These are phyloP conservation scores for Thalassoma bifasciatum DNA, from an alignment of 2,113 vertebrate genomes.

Conservation along the genomic window DNA sequence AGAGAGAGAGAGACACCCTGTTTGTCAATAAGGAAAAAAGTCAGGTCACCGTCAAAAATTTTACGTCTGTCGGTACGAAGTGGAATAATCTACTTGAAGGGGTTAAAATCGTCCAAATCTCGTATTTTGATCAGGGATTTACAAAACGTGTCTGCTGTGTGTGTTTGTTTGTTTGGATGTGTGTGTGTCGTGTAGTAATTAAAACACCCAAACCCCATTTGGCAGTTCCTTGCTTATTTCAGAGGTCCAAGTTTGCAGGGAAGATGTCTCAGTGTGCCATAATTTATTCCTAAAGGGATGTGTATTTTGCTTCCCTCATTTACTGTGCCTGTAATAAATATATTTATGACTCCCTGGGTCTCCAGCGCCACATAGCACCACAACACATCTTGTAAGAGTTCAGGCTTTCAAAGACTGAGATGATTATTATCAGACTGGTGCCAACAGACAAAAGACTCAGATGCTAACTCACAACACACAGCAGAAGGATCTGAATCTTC, in stretches of 20 bases:
- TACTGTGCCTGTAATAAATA: constrained; percentile 48
- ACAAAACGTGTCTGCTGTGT: too few species aligned
- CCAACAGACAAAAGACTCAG: neutral
- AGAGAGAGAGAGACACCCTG: too few species aligned
- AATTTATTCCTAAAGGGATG: constrained; percentile 70
- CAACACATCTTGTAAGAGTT: constrained; percentile 34
- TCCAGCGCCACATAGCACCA: constrained; percentile 27
- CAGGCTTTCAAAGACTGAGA: constrained; percentile 28
- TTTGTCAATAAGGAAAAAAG: too few species aligned
- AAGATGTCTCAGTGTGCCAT: constrained; percentile 45
- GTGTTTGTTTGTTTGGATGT: too few species aligned
- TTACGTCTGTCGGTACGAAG: too few species aligned
- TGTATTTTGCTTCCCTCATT: constrained; percentile 54
- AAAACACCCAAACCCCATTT: constrained; percentile 28
- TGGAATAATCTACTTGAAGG: too few species aligned
- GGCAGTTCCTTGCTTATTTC: constrained; percentile 38
- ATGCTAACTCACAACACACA: neutral
- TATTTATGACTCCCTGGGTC: constrained; percentile 55
- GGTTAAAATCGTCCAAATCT: too few species aligned
- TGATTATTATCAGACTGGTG: neutral
- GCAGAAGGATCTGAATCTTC: neutral
- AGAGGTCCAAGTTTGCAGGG: constrained; percentile 46
- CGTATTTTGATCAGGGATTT: too few species aligned
- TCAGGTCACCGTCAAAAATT: too few species aligned
- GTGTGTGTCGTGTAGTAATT: neutral